phyloP scores from a whole-genome alignment of 2,113 vertebrate species.

The Trogon surrucura region DNA sequence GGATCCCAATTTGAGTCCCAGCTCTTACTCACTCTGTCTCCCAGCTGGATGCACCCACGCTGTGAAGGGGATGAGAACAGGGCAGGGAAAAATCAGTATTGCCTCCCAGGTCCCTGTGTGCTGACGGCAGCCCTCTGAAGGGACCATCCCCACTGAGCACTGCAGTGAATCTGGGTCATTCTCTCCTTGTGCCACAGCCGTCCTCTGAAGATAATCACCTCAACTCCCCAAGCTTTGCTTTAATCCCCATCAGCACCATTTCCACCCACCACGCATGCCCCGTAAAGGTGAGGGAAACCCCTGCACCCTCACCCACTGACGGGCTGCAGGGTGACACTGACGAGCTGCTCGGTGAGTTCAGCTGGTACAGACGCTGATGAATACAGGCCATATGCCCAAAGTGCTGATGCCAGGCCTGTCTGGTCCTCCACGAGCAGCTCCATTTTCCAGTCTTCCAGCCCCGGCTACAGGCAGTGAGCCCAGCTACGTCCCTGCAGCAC shows the following conservation, averaged over 20 bases:
- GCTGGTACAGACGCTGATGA: background rate
- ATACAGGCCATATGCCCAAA: background rate
- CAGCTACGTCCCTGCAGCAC: background rate
- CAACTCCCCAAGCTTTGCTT: background rate
- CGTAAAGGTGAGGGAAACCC: background rate
- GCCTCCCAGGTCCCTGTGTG: background rate
- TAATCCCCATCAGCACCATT: background rate
- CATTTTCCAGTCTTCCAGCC: background rate
- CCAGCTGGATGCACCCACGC: background rate
- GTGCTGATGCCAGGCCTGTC: background rate
- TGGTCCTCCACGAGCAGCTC: background rate
- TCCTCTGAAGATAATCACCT: background rate
- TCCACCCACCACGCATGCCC: background rate
- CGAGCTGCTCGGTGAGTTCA: background rate
- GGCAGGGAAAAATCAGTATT: accelerated
- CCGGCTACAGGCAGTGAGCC: background rate
- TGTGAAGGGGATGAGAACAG: accelerated
- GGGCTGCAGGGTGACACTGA: background rate
- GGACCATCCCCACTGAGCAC: background rate
- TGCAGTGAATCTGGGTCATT: background rate
- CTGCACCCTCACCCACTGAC: background rate
- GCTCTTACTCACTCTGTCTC: background rate
- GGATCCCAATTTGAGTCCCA: background rate
- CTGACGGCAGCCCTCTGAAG: background rate
- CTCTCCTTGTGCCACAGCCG: background rate